phyloP scores from a whole-genome alignment of 2,888 invertebrate genomes.

The Lordiphosa andalusiaca region DNA sequence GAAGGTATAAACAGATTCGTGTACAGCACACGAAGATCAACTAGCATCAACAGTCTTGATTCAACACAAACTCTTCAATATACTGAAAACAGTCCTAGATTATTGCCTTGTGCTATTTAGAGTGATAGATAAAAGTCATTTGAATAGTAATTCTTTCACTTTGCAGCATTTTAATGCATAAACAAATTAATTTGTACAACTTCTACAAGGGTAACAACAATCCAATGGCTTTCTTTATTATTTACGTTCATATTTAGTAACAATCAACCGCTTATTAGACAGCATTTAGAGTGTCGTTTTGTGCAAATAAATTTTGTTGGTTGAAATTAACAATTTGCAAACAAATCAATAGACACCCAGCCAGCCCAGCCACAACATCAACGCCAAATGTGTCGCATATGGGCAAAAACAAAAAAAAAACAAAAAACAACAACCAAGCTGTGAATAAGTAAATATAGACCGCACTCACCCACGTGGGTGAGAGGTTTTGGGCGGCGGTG shows the following conservation, averaged over 20 bases:
- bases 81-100: too few relatives aligned
- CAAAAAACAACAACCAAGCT: slow-evolving; percentile 20
- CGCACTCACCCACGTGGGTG: slow-evolving; percentile 27
- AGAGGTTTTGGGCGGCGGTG: slow-evolving; percentile 1
- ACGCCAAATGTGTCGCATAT: slow-evolving; percentile 60
- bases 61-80: too few relatives aligned
- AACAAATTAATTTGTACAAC: not conserved
- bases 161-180: too few relatives aligned
- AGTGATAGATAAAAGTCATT: too few relatives aligned
- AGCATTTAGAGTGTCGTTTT: not conserved
- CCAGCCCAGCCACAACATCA: slow-evolving; percentile 49
- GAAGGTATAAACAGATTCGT: too few relatives aligned
- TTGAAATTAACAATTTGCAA: slow-evolving; percentile 30
- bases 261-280: too few relatives aligned
- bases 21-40: too few relatives aligned
- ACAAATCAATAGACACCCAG: slow-evolving; percentile 51
- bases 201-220: slow-evolving; percentile 9
- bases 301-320: slow-evolving; percentile 10
- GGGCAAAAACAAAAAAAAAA: too few relatives aligned
- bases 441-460: slow-evolving; percentile 71
- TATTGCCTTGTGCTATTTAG: too few relatives aligned
- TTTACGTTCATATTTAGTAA: too few relatives aligned
- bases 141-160: too few relatives aligned
- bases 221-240: not conserved
- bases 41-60: too few relatives aligned